A percentile compares a stretch with the other conserved stretches of the same genome.
These are phyloP conservation scores for Pterocles orientalis DNA, from an alignment of 2,113 vertebrate species.

Conservation along the genomic window DNA sequence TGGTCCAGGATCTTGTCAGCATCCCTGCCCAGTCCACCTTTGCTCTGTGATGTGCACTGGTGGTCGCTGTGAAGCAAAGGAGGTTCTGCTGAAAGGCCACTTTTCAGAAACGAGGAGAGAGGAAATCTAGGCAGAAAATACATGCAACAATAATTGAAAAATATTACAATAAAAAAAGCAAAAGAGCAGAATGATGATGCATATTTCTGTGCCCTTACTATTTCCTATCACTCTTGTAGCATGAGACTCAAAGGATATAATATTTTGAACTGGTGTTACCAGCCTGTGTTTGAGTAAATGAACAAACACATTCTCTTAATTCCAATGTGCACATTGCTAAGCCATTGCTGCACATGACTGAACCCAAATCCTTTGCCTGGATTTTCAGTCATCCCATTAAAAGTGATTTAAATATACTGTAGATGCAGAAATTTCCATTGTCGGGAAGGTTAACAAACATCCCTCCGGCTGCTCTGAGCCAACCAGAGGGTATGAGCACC, in stretches of 20 bases:
- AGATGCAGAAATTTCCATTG: neutral
- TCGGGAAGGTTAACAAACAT: neutral
- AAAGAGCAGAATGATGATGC: neutral
- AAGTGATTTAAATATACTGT: neutral
- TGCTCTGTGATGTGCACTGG: fast-evolving
- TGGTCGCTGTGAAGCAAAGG: neutral
- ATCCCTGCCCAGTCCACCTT: neutral
- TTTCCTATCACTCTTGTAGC: neutral
- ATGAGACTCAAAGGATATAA: neutral
- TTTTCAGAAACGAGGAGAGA: neutral
- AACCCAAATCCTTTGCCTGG: neutral
- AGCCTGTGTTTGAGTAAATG: neutral
- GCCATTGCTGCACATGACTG: neutral
- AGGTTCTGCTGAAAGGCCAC: neutral
- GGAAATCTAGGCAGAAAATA: neutral
- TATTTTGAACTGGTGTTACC: neutral
- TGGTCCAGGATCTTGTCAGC: fast-evolving
- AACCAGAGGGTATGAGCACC: neutral
- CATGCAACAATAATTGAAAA: neutral
- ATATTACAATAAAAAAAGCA: neutral
- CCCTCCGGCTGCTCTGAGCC: neutral
- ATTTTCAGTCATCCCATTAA: neutral
- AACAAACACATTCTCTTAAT: neutral
- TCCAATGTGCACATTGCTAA: neutral
- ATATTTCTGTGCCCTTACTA: neutral